phyloP scores from a whole-genome alignment of 2,113 vertebrate species.

The Bungarus multicinctus region DNA sequence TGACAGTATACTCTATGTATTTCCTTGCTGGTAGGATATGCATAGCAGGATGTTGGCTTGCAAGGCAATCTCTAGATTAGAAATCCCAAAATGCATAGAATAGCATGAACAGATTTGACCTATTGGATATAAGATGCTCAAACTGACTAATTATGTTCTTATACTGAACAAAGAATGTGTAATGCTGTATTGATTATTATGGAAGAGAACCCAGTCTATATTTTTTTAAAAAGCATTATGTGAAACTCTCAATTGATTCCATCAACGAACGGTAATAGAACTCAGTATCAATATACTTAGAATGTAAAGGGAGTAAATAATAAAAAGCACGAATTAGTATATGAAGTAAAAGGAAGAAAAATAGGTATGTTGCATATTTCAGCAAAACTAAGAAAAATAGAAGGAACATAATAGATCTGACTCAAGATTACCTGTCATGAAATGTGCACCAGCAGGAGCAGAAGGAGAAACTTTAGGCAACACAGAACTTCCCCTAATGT shows the following conservation, averaged over 20 bases:
- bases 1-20: neutral
- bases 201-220: neutral
- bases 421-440: neutral
- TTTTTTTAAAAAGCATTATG: neutral
- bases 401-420: neutral
- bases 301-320: neutral
- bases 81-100: neutral
- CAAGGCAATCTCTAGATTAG: neutral
- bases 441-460: too few relatives aligned
- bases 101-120: neutral
- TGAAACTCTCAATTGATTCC: neutral
- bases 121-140: neutral
- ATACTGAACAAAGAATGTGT: neutral
- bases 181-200: neutral
- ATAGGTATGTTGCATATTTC: neutral
- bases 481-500: too few relatives aligned
- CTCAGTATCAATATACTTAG: neutral
- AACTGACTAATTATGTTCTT: neutral
- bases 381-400: neutral
- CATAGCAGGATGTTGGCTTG: neutral
- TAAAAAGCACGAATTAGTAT: neutral
- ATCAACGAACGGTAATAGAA: neutral
- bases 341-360: neutral
- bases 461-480: too few relatives aligned
- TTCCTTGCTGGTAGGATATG: neutral